Conservation (phyloP, 2,113 vertebrate genomes). For the Hymenochirus boettgeri region DNA sequence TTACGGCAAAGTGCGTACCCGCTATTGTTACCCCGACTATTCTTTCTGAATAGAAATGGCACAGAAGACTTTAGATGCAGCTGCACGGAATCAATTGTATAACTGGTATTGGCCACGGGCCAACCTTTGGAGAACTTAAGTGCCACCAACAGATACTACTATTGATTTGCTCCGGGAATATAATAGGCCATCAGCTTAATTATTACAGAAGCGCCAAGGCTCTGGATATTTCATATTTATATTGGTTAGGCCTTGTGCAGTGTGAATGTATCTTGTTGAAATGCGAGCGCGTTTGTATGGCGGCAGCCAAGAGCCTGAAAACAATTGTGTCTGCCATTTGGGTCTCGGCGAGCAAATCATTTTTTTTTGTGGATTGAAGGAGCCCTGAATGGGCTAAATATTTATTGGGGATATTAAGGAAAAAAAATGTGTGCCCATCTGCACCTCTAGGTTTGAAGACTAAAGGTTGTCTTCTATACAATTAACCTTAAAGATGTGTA, state of each 20-base stretch:
- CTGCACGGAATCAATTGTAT: constrained; percentile 87
- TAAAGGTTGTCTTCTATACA: too few species aligned
- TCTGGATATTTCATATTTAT: constrained; percentile 87
- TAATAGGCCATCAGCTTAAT: constrained; percentile 99
- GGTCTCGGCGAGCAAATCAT: too few species aligned
- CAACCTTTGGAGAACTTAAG: constrained; percentile 81
- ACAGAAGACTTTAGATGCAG: constrained; percentile 83
- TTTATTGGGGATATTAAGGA: too few species aligned
- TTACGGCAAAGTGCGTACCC: constrained; percentile 78
- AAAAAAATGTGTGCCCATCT: too few species aligned
- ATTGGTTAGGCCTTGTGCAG: constrained; percentile 72
- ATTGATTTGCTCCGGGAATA: constrained; percentile 96
- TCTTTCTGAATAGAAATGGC: constrained; percentile 75
- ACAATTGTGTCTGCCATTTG: too few species aligned
- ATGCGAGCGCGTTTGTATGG: constrained; percentile 74
- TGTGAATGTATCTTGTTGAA: constrained; percentile 80
- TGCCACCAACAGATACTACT: constrained; percentile 84
- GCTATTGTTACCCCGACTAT: constrained; percentile 82
- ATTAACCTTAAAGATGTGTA: too few species aligned
- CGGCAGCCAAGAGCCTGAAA: constrained; percentile 38
- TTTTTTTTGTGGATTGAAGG: too few species aligned
- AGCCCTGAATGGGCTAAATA: too few species aligned
- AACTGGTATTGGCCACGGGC: constrained; percentile 78
- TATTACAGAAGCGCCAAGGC: constrained; percentile 92
- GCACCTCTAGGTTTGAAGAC: too few species aligned